Conservation (phyloP, 2,888 invertebrate species). For the Noctua comes region DNA sequence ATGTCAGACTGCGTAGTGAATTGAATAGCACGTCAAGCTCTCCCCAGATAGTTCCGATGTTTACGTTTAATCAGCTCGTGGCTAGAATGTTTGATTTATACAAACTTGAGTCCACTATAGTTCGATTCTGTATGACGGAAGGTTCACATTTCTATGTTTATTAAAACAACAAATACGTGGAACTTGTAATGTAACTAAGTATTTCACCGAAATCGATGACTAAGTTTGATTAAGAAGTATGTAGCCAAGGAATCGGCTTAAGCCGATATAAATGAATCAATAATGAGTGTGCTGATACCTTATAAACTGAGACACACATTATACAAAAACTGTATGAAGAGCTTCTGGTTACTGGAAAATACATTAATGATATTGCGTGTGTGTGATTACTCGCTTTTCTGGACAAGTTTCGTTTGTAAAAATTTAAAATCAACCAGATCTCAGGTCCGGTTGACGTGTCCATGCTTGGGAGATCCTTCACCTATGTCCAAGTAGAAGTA, state of each 20-base stretch:
- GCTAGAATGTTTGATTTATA: slow-evolving; percentile 63
- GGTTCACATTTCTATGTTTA: slow-evolving; percentile 41
- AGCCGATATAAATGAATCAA: background rate
- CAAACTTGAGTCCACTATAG: slow-evolving; percentile 61
- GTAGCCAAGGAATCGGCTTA: background rate
- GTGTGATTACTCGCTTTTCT: background rate
- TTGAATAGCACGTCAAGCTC: slow-evolving; percentile 41
- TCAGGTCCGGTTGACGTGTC: background rate
- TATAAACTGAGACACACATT: background rate
- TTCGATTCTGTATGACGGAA: slow-evolving; percentile 53
- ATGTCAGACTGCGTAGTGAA: slow-evolving; percentile 17
- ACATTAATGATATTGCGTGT: background rate
- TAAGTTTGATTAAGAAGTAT: background rate
- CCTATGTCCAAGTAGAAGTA: background rate
- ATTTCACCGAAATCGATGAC: background rate
- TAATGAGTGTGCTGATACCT: background rate
- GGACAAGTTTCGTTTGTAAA: background rate
- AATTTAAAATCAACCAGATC: background rate
- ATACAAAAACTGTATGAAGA: background rate
- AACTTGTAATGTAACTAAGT: slow-evolving; percentile 1
- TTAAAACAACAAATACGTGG: slow-evolving; percentile 19
- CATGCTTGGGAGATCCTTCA: background rate
- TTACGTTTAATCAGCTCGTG: slow-evolving; percentile 69
- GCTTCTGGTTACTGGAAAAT: background rate
- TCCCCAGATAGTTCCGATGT: slow-evolving; percentile 57